These are phyloP conservation scores for Cheumatopsyche charites DNA, from an alignment of 1,140 invertebrate species.

Conservation along the genomic window DNA sequence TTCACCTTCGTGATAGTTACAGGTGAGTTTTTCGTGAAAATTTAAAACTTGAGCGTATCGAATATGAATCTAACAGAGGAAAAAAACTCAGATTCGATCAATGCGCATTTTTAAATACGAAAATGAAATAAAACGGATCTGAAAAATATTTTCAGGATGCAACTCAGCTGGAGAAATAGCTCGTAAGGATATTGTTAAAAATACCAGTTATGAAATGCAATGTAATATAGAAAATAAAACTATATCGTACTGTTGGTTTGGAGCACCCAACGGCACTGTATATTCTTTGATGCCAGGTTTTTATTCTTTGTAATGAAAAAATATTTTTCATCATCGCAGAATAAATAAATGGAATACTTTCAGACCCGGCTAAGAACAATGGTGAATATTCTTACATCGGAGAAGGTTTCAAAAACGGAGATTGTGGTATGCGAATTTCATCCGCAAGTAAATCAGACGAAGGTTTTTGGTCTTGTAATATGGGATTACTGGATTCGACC, in stretches of 20 bases:
- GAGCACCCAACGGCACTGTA: background rate
- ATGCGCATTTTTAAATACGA: too few relatives aligned
- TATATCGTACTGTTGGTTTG: background rate
- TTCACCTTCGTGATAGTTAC: too few relatives aligned
- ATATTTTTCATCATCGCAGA: too few relatives aligned
- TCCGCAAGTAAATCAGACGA: slow-evolving; percentile 22
- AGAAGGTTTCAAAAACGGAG: slow-evolving; percentile 35
- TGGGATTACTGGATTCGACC: slow-evolving; percentile 5
- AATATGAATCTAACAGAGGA: too few relatives aligned
- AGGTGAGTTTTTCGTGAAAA: too few relatives aligned
- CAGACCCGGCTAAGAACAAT: slow-evolving; percentile 14
- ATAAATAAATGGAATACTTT: slow-evolving; percentile 4
- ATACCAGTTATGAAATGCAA: background rate
- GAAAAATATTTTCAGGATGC: slow-evolving; percentile 6
- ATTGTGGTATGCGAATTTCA: slow-evolving; percentile 43
- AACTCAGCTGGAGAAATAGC: too few relatives aligned
- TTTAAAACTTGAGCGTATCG: too few relatives aligned
- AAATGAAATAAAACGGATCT: too few relatives aligned
- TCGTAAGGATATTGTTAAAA: background rate
- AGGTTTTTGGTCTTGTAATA: slow-evolving; percentile 43
- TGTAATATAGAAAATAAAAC: background rate
- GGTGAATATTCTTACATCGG: slow-evolving; percentile 40
- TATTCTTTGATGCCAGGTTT: slow-evolving; percentile 11
- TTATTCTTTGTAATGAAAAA: too few relatives aligned
- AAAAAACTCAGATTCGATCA: too few relatives aligned